Evolutionary conservation across 2,888 invertebrate genomes (phyloP).

Genomic region (Cephus spinipes): DNA sequence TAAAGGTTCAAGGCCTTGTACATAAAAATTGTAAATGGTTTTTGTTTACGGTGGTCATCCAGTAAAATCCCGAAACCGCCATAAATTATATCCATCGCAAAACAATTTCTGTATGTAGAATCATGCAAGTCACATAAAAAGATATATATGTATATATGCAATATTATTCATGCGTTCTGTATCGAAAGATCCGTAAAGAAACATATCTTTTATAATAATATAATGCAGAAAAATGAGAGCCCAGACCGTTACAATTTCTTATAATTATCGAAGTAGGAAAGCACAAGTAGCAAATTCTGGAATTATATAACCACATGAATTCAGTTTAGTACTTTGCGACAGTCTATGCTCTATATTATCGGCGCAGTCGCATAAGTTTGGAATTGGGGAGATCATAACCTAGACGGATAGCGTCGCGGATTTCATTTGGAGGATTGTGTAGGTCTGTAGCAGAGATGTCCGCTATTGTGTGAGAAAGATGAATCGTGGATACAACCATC

Average conservation of each 20-base stretch:
- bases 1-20: neutral
- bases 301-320: neutral
- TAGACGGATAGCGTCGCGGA: too few species aligned
- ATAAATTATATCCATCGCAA: conserved; percentile 10
- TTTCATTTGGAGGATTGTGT: too few species aligned
- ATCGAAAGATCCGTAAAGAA: conserved; percentile 8
- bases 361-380: neutral
- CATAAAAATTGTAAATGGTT: neutral
- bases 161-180: conserved; percentile 24
- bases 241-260: neutral
- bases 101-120: conserved; percentile 15
- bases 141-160: conserved; percentile 18
- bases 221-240: neutral
- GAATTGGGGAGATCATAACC: neutral
- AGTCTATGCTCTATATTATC: neutral
- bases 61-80: neutral
- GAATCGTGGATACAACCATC: too few species aligned
- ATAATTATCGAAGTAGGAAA: neutral
- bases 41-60: neutral
- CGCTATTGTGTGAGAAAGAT: too few species aligned
- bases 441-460: too few species aligned
- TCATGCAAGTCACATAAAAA: conserved; percentile 14
- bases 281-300: neutral
- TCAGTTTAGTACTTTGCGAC: too few species aligned
- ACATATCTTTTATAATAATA: conserved; percentile 16